Percentiles rank a stretch among this genome's conserved stretches.
Evolutionary conservation across 2,888 invertebrate genomes (phyloP).

Genomic region (Campoplex nolae): DNA sequence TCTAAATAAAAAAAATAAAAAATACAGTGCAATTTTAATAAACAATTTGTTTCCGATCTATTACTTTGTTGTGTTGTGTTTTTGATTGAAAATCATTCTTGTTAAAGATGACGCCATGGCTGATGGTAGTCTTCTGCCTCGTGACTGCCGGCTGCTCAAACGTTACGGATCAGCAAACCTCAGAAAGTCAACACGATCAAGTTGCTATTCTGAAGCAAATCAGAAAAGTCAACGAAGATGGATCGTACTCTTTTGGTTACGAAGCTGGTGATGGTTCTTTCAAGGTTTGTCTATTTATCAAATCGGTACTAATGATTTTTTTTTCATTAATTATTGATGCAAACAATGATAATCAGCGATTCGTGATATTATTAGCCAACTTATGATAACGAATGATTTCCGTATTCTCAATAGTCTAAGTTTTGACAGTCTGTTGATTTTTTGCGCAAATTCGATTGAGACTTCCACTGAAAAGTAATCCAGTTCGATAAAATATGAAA

Average conservation of each 20-base stretch:
- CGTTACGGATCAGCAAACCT: conserved; percentile 83
- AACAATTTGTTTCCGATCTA: background rate
- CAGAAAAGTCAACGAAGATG: conserved; percentile 92
- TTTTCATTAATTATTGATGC: background rate
- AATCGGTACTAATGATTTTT: background rate
- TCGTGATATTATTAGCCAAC: background rate
- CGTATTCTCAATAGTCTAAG: background rate
- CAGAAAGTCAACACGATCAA: conserved; percentile 89
- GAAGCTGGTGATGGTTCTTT: conserved; percentile 94
- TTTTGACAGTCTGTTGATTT: background rate
- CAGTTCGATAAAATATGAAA: background rate
- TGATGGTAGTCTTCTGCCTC: conserved; percentile 83
- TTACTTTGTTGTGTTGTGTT: conserved; percentile 50
- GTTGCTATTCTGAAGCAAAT: conserved; percentile 93
- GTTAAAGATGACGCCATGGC: conserved; percentile 84
- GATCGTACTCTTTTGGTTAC: conserved; percentile 93
- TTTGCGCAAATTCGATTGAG: background rate
- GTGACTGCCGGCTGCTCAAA: conserved; percentile 82
- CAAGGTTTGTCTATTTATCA: conserved; percentile 85
- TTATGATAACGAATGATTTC: background rate
- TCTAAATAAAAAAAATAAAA: conserved; percentile 10
- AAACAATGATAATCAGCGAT: background rate
- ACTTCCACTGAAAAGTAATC: background rate
- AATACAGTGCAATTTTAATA: background rate
- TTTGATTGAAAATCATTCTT: conserved; percentile 53